Base-by-base conservation (phyloP, 2,113 vertebrate species). In the Urocolius indicus region DNA sequence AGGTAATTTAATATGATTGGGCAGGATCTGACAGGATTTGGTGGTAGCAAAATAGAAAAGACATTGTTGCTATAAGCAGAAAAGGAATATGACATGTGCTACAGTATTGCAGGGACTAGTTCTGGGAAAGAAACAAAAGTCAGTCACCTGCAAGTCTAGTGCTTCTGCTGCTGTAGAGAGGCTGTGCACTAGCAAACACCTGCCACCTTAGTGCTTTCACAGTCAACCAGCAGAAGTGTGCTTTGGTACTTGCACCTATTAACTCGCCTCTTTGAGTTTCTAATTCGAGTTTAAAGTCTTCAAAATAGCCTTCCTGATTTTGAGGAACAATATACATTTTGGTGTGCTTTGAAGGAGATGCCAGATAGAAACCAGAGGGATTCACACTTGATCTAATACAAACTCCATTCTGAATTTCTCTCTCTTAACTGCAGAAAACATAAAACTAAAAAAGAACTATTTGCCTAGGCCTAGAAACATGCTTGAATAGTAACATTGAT, bases 381-480 rank as follows among this genome's bases (percentile, higher is more conserved):
- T 79, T 96, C 95, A 95, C 85, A n/a, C 84, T 77, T n/a, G 90
- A 84, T 93, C 82, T 87, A 95, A 93, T 87, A 94, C 89, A 67
- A 90, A 94, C 90, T 92, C 88, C 61, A 6, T 10, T 87, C 73
- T 58, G 17, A 3, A 89, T 86, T 93, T 88, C 86, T 94, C 87
- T 67, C 81, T 71, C 16, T 19, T 79, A 94, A 95, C 89, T 71
- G 94, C 90, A 94, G 78, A 63, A 94, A 97, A 91, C 71, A 66
- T 66, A 95, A 41, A 90, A 93, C 91, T 81, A 65, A 93, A 94
- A 92, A 43, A 77, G 84, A 90, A 93, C 66, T 96, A 94, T 96
- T 86, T 78, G 58, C 46, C 97, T 96, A 98, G 72, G 89, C 79
- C 95, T 97, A 97, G 93, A 97, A 97, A 97, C 98, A 97, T 98